These are phyloP conservation scores for Labroides dimidiatus DNA, from an alignment of 2,797 vertebrate species.

Conservation along the genomic window DNA sequence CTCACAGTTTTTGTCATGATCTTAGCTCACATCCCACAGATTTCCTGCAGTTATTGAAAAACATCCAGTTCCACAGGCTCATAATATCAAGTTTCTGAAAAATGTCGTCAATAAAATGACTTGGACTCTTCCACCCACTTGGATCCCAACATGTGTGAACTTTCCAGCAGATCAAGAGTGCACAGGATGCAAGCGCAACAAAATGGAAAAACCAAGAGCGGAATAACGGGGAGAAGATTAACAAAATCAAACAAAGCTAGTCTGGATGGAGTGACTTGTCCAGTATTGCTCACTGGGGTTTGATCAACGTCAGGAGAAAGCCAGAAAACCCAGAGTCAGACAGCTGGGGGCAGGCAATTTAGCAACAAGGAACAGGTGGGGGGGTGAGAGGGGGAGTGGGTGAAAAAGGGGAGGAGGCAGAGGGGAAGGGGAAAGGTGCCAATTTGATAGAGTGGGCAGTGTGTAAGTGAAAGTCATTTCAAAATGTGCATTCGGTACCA, in stretches of 20 bases:
- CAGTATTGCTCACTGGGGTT: conserved; percentile 85
- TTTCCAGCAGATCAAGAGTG: conserved; percentile 88
- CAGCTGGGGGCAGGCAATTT: conserved; percentile 87
- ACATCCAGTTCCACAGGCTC: not conserved
- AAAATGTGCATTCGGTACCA: conserved; percentile 35
- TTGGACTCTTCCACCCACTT: not conserved
- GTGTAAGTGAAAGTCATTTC: conserved; percentile 29
- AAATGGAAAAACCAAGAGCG: conserved; percentile 78
- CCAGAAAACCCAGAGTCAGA: conserved; percentile 98
- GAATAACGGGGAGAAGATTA: conserved; percentile 50
- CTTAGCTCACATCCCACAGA: not conserved
- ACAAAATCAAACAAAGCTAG: conserved; percentile 64
- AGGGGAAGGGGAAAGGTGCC: conserved; percentile 36
- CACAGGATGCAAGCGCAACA: conserved; percentile 87
- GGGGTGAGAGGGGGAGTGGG: not conserved
- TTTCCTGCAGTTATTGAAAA: not conserved
- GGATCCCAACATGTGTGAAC: not conserved
- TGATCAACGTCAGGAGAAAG: conserved; percentile 89
- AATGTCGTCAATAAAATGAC: not conserved
- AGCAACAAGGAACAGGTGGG: conserved; percentile 45
- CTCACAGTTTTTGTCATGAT: not conserved
- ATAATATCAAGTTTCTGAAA: not conserved
- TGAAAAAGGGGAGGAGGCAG: conserved; percentile 27
- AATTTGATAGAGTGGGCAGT: conserved; percentile 59
- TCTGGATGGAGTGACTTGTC: conserved; percentile 85